Percentiles rank a stretch among this genome's conserved stretches.
Evolutionary conservation across 2,113 vertebrate genomes (phyloP).

Genomic region (Lota lota): DNA sequence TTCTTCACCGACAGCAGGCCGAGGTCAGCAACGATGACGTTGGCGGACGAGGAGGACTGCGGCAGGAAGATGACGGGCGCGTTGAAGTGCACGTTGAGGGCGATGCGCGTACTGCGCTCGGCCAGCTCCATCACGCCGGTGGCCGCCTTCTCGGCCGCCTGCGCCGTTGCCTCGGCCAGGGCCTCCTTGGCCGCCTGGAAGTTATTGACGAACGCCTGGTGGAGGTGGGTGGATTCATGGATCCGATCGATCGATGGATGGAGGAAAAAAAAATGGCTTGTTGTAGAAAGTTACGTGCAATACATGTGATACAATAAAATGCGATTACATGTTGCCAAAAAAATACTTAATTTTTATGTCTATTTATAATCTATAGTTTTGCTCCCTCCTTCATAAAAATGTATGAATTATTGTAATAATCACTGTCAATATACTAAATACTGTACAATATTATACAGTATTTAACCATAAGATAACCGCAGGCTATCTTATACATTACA

Average conservation of each 20-base stretch:
- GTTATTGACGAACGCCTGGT: slow-evolving; percentile 89
- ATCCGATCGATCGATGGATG: not conserved
- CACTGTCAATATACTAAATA: too few relatives aligned
- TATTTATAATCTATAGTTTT: too few relatives aligned
- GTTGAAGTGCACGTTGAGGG: slow-evolving; percentile 87
- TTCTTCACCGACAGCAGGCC: slow-evolving; percentile 90
- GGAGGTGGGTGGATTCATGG: not conserved
- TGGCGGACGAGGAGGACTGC: slow-evolving; percentile 85
- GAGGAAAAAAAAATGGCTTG: too few relatives aligned
- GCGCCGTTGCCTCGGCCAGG: slow-evolving; percentile 89
- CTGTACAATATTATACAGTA: too few relatives aligned
- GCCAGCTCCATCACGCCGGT: slow-evolving; percentile 90
- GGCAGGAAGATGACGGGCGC: slow-evolving; percentile 93
- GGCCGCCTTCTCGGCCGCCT: slow-evolving; percentile 91
- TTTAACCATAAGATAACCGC: too few relatives aligned
- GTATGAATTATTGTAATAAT: too few relatives aligned
- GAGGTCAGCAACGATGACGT: slow-evolving; percentile 92
- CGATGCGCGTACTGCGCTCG: slow-evolving; percentile 82
- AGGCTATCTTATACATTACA: too few relatives aligned
- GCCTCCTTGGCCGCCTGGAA: slow-evolving; percentile 93
- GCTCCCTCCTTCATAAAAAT: too few relatives aligned
- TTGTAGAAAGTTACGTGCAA: not conserved
- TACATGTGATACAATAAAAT: too few relatives aligned
- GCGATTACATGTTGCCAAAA: too few relatives aligned
- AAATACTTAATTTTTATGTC: too few relatives aligned